Evolutionary conservation across 2,888 invertebrate genomes (phyloP).

Genomic region (Polyommatus iphigenia): DNA sequence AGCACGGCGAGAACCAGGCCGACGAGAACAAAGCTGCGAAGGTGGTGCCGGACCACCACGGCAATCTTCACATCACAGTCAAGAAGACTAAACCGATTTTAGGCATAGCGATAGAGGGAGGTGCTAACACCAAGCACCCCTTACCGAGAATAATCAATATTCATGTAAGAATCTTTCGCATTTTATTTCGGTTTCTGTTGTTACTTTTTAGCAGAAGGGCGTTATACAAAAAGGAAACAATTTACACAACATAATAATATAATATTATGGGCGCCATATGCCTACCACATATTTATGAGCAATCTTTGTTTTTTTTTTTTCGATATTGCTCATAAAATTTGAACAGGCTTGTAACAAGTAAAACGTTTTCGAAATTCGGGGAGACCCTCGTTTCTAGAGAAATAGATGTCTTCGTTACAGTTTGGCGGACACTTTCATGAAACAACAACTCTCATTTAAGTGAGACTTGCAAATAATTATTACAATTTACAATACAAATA

Average conservation of each 20-base stretch:
- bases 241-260: neutral
- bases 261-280: neutral
- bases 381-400: neutral
- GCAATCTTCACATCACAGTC: constrained; percentile 92
- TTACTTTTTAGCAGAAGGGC: neutral
- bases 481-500: neutral
- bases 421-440: neutral
- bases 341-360: neutral
- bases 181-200: neutral
- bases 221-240: neutral
- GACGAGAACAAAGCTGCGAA: constrained; percentile 79
- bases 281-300: neutral
- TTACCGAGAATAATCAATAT: constrained; percentile 97
- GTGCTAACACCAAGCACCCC: constrained; percentile 96
- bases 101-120: constrained; percentile 98
- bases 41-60: constrained; percentile 91
- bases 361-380: neutral
- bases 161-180: constrained; percentile 84
- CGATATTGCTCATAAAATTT: constrained; percentile 15
- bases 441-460: neutral
- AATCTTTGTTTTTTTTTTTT: neutral
- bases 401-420: neutral
- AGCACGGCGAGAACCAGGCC: constrained; percentile 76
- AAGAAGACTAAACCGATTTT: constrained; percentile 96
- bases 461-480: neutral